Evolutionary conservation across 92 coral and sea anemone species (phyloP).

Genomic region (Desmophyllum pertusum): DNA sequence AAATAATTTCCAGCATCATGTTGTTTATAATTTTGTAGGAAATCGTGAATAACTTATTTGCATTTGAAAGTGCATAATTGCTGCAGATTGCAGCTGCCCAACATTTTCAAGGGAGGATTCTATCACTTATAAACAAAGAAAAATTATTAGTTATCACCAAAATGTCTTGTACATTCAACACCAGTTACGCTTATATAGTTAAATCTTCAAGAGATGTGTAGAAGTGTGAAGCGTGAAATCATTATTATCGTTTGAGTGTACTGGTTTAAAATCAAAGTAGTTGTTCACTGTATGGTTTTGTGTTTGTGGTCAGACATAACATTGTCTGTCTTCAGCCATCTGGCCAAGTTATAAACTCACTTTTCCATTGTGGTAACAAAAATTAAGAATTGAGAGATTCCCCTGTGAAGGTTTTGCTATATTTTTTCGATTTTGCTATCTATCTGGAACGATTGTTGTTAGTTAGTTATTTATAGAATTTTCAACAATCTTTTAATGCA

Average conservation of each 20-base stretch:
- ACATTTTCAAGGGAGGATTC: not conserved
- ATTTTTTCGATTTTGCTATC: not conserved
- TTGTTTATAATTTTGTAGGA: not conserved
- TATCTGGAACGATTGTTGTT: not conserved
- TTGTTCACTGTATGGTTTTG: not conserved
- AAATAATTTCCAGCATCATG: not conserved
- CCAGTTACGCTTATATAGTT: not conserved
- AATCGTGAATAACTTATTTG: conserved; percentile 20
- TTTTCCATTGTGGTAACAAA: not conserved
- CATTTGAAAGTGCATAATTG: conserved; percentile 18
- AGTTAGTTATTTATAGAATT: not conserved
- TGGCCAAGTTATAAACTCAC: not conserved
- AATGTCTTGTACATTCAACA: not conserved
- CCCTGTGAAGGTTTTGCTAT: not conserved
- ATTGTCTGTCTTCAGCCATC: conserved; percentile 1
- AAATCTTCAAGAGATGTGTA: not conserved
- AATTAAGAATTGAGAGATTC: not conserved
- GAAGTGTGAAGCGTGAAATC: not conserved
- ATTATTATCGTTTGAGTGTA: not conserved
- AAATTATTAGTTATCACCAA: not conserved
- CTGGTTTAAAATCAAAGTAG: not conserved
- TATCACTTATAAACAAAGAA: not conserved
- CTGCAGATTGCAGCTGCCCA: conserved; percentile 5
- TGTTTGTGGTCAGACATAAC: conserved; percentile 31
- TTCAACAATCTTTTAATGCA: not conserved